Conservation (phyloP, 2,888 invertebrate species). For the Vesta saturnalis region DNA sequence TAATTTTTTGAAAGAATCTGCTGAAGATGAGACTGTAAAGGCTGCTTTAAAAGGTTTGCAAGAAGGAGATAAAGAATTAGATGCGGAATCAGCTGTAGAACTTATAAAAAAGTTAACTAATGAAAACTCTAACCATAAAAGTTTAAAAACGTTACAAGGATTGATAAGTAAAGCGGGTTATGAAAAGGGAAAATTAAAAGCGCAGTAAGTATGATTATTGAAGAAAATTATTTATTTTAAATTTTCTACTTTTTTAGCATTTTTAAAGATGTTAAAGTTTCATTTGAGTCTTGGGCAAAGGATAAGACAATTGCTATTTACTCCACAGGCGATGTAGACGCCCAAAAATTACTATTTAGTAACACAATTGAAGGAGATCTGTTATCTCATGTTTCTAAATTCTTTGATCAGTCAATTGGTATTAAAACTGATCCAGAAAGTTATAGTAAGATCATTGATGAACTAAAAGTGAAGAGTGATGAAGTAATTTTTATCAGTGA, state of each 20-base stretch:
- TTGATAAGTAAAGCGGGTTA: constrained; percentile 90
- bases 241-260: constrained; percentile 70
- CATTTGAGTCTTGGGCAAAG: constrained; percentile 77
- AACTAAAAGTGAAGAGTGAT: constrained; percentile 71
- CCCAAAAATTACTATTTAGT: constrained; percentile 88
- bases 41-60: constrained; percentile 73
- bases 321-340: constrained; percentile 91
- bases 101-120: constrained; percentile 87
- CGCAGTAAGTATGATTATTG: constrained; percentile 76
- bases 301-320: constrained; percentile 80
- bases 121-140: constrained; percentile 78
- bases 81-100: constrained; percentile 69
- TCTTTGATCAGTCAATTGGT: constrained; percentile 90
- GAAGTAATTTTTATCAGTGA: constrained; percentile 90
- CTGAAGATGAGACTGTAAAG: constrained; percentile 75
- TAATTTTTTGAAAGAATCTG: constrained; percentile 73
- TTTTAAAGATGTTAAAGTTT: constrained; percentile 83
- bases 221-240: neutral
- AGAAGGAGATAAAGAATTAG: constrained; percentile 56
- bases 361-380: constrained; percentile 83
- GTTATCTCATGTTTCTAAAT: constrained; percentile 74
- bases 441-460: constrained; percentile 79
- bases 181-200: constrained; percentile 78
- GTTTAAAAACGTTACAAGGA: constrained; percentile 90
- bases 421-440: constrained; percentile 80